Evolutionary conservation across 2,797 vertebrate species (phyloP).

Genomic region (Luscinia megarhynchos): DNA sequence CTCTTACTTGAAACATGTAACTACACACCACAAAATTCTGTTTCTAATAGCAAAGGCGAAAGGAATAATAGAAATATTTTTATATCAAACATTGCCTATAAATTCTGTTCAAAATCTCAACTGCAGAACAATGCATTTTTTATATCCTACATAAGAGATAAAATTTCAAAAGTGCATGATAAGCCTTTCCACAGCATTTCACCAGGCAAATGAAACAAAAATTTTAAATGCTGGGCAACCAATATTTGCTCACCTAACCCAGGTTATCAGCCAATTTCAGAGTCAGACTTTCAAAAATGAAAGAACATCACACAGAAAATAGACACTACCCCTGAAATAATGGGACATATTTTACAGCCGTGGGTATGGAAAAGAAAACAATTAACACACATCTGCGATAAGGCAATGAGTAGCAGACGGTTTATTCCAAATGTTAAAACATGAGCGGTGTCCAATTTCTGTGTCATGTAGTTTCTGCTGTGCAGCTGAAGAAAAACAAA

Average conservation of each 20-base stretch:
- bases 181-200: slow-evolving; percentile 33
- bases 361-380: slow-evolving; percentile 67
- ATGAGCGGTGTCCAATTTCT: slow-evolving; percentile 64
- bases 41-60: slow-evolving; percentile 39
- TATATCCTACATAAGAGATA: slow-evolving; percentile 45
- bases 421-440: slow-evolving; percentile 67
- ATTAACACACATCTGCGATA: slow-evolving; percentile 70
- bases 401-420: slow-evolving; percentile 60
- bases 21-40: not conserved
- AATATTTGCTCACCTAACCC: slow-evolving; percentile 19
- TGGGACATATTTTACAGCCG: slow-evolving; percentile 53
- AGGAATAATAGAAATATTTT: slow-evolving; percentile 28
- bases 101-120: slow-evolving; percentile 59
- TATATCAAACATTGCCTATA: slow-evolving; percentile 30
- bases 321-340: slow-evolving; percentile 61
- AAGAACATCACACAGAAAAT: not conserved
- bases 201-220: slow-evolving; percentile 18
- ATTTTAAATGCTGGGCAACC: slow-evolving; percentile 15
- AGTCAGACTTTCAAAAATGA: slow-evolving; percentile 47
- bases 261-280: slow-evolving; percentile 34
- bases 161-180: slow-evolving; percentile 34
- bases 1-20: not conserved
- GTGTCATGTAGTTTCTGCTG: slow-evolving; percentile 60
- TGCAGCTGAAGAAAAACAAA: slow-evolving; percentile 60
- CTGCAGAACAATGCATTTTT: slow-evolving; percentile 53